Base-by-base conservation (phyloP, 2,888 invertebrate species). In the Incurvaria masculella region DNA sequence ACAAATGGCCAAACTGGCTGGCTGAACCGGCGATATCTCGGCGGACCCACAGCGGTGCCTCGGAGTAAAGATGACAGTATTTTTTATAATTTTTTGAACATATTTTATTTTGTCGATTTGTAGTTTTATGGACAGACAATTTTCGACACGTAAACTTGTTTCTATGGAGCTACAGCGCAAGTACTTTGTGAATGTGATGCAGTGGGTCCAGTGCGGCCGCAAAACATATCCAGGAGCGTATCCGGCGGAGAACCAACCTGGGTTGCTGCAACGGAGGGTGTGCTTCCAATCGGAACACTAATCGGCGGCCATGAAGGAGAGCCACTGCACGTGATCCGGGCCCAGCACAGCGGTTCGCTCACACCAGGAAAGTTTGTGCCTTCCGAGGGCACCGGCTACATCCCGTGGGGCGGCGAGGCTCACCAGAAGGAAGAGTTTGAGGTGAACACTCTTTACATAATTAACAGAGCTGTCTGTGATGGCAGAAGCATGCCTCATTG, bases 351-450 rank as follows among this genome's bases (percentile, higher is more conserved):
- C 14, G 16, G 27, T 2, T 51, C 51, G 0, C 4, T 52, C 23
- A 45, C 48, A 8, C 55, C 53, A 3, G 55, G 55, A n/a, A 55
- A 55, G 33, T 55, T 51, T 26, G 50, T 53, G n/a, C 50, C 55
- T 1, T 53, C 53, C 2, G 10, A 41, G 23, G 39, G 49, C 33
- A 41, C 44, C 10, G 53, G 52, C 1, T 23, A 38, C 18, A 43
- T 51, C 5, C 16, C 52, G 2, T 52, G 52, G 52, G 52, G 52
- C 17, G 49, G 49, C 16, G 19, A 46, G 17, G 44, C 50, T 8
- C 33, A 33, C 33, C 11, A 4, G 11, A 33, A 33, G 14, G 6
- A 33, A 33, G 33, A 14, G 14, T 33, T 33, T 33, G 33, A 33
- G 33, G 33, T 33, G 3, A 33, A n/a, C n/a, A n/a, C n/a, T n/a